phyloP scores from a whole-genome alignment of 1,140 invertebrate genomes.

The Drosophila orena region DNA sequence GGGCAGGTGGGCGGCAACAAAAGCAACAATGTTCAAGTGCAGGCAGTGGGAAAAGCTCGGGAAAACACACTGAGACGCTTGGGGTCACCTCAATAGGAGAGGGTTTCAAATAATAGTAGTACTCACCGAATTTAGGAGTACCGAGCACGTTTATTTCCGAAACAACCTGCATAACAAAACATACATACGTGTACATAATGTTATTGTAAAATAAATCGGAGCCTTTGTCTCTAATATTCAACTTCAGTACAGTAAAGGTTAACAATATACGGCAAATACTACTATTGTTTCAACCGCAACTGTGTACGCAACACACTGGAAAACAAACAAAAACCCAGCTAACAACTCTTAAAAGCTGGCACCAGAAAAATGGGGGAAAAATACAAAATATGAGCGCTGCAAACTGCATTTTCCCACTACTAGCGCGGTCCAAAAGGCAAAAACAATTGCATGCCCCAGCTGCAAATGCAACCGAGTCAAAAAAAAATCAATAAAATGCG shows the following conservation, averaged over 20 bases:
- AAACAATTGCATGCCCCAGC: not conserved
- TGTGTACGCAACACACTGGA: constrained; percentile 3
- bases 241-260: too few relatives aligned
- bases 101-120: not conserved
- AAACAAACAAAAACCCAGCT: constrained; percentile 13
- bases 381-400: constrained; percentile 36
- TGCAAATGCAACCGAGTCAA: constrained; percentile 2
- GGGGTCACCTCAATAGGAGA: not conserved
- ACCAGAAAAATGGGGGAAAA: constrained; percentile 44
- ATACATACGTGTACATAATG: too few relatives aligned
- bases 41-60: constrained; percentile 34
- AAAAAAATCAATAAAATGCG: constrained; percentile 28
- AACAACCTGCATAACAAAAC: too few relatives aligned
- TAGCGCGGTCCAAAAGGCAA: constrained; percentile 10
- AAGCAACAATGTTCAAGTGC: constrained; percentile 61
- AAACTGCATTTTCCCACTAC: constrained; percentile 23
- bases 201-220: too few relatives aligned
- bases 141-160: too few relatives aligned
- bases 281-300: not conserved
- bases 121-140: too few relatives aligned
- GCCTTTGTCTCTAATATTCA: too few relatives aligned
- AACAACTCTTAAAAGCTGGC: constrained; percentile 71
- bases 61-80: constrained; percentile 8
- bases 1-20: constrained; percentile 38
- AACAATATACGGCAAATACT: too few relatives aligned